Base-by-base conservation (phyloP, 92 coral and sea anemone species). In the Diadumene lineata region DNA sequence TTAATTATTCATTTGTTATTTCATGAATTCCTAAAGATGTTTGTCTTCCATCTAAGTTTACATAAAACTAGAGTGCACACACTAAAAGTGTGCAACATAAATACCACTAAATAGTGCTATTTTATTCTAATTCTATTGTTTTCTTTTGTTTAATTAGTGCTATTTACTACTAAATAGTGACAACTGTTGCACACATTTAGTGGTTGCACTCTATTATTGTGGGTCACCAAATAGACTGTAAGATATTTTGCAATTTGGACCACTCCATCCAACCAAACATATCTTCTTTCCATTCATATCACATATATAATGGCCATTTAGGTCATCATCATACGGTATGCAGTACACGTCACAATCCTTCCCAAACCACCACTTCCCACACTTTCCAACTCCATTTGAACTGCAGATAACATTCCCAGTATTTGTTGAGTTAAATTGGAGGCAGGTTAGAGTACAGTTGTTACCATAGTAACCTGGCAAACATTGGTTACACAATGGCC, bases 331-430 rank as follows among this genome's bases (percentile, higher is more conserved):
- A 43, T 78, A 75, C 1, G 82, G 82, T 10, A 78, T 73, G 56
- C 82, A 78, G 19, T 78, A 67, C 69, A 67, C 75, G 44, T 68
- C 75, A 78, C 82, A 78, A 11, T 57, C 15, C 13, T 26, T n/a
- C 25, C 82, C 82, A 57, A 50, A 33, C 82, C 82, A 78, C 82
- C 82, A 78, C 75, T 78, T 78, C 68, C 68, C 61, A 57, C 82
- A 78, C 68, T 22, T 68, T 15, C 56, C 23, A 18, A 53, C 26
- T 17, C 82, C 82, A 25, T 25, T 6, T n/a, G 11, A 34, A 67
- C 56, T 58, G 57, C 82, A 78, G 50, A 68, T 24, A 11, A 78
- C 29, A 24, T 68, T 78, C 18, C 75, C 64, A 16, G 53, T 32
- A n/a, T 76, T 53, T 1, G 6, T 11, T 22, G 43, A 34, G 21